These are phyloP conservation scores for Thomomys bottae DNA, from an alignment of 2,113 vertebrate genomes.

Conservation along the genomic window DNA sequence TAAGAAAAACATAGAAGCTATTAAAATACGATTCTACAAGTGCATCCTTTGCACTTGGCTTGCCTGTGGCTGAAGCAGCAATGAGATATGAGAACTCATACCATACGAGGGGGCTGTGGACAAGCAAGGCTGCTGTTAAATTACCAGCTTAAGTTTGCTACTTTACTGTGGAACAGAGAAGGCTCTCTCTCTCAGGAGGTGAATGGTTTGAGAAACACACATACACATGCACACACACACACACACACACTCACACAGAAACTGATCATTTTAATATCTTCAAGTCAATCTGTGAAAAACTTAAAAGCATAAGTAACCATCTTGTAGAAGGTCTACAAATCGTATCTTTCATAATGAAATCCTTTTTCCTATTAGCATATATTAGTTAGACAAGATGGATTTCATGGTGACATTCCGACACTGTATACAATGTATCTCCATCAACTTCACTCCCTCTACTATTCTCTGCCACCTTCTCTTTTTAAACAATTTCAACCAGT, in stretches of 20 bases:
- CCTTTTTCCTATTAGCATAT: neutral
- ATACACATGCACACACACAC: no score
- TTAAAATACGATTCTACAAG: neutral
- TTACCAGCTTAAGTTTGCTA: neutral
- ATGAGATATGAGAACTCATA: neutral
- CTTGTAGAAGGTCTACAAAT: neutral
- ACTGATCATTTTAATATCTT: constrained; percentile 32
- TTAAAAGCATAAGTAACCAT: constrained; percentile 28
- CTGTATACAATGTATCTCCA: no score
- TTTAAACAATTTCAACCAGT: no score
- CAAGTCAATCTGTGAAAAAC: constrained; percentile 13
- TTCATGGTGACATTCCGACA: no score
- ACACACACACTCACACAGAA: no score
- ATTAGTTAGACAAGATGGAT: no score
- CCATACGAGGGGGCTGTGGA: neutral
- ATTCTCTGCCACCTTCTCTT: no score
- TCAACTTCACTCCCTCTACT: no score
- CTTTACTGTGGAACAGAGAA: constrained; percentile 28
- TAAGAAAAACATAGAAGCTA: neutral
- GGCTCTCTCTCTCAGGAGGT: constrained; percentile 34
- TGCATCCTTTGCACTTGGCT: neutral
- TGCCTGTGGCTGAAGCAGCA: neutral
- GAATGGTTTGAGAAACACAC: constrained; percentile 42
- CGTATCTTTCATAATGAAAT: neutral
- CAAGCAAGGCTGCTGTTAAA: neutral